These are phyloP conservation scores for Drosophila parvula DNA, from an alignment of 1,140 invertebrate species.

Conservation along the genomic window DNA sequence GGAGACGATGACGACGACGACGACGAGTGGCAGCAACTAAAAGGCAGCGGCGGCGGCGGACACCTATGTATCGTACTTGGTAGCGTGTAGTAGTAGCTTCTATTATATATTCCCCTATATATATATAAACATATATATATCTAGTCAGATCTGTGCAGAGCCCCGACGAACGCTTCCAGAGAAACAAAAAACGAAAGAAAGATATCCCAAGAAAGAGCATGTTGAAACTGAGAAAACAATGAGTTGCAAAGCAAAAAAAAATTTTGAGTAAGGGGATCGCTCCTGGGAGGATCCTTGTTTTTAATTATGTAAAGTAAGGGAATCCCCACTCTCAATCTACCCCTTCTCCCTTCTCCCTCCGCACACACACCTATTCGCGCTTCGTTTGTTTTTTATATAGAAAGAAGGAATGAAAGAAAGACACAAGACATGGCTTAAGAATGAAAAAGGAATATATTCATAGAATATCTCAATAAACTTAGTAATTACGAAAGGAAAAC, in stretches of 20 bases:
- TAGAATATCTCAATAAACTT: slow-evolving; percentile 77
- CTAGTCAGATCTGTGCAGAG: slow-evolving; percentile 58
- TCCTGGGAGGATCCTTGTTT: slow-evolving; percentile 39
- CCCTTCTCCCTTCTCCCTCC: not conserved
- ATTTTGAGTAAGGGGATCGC: slow-evolving; percentile 46
- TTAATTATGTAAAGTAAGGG: slow-evolving; percentile 53
- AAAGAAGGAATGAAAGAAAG: slow-evolving; percentile 24
- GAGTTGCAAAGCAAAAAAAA: slow-evolving; percentile 80
- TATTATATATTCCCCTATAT: slow-evolving; percentile 59
- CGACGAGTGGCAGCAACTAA: slow-evolving; percentile 39
- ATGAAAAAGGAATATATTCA: slow-evolving; percentile 60
- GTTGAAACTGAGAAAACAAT: slow-evolving; percentile 40
- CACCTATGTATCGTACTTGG: slow-evolving; percentile 60
- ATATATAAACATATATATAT: slow-evolving; percentile 65
- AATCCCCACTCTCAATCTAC: slow-evolving; percentile 8
- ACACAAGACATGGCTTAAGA: slow-evolving; percentile 56
- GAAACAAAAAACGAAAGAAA: slow-evolving; percentile 13
- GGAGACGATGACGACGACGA: slow-evolving; percentile 9
- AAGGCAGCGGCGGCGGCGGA: slow-evolving; percentile 38
- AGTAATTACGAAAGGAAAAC: slow-evolving; percentile 60
- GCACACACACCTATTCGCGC: slow-evolving; percentile 48
- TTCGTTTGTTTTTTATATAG: slow-evolving; percentile 56
- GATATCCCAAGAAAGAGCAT: slow-evolving; percentile 18
- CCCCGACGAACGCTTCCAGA: slow-evolving; percentile 48
- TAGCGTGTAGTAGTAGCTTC: slow-evolving; percentile 63